Evolutionary conservation across 2,113 vertebrate genomes (phyloP).

Genomic region (Sula dactylatra): DNA sequence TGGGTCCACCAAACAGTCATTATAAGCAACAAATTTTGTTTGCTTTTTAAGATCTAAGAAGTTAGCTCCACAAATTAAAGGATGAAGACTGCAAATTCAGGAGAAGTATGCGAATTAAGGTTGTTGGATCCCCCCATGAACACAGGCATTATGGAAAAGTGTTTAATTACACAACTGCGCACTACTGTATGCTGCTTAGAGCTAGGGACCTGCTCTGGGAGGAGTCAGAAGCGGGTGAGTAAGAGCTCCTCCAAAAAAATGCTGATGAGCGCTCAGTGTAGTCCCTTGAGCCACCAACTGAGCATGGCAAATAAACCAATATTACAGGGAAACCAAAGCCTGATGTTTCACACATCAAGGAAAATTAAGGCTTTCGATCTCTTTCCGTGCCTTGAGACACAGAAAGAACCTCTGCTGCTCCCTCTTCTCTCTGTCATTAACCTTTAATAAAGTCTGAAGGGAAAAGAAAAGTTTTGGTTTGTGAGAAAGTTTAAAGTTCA

Average conservation of each 20-base stretch:
- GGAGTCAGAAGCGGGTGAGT: neutral
- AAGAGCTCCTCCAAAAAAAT: neutral
- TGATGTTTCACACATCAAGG: neutral
- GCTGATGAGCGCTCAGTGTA: neutral
- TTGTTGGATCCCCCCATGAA: neutral
- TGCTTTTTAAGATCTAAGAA: neutral
- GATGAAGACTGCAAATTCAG: neutral
- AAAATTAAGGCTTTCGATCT: slow-evolving; percentile 19
- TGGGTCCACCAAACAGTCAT: neutral
- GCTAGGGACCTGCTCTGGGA: neutral
- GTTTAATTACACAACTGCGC: neutral
- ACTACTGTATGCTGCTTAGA: neutral
- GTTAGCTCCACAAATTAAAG: neutral
- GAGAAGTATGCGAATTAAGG: neutral
- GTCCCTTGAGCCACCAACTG: neutral
- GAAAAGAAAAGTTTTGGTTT: neutral
- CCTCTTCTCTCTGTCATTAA: neutral
- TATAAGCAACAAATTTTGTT: neutral
- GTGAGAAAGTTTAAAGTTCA: neutral
- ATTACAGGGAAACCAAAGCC: neutral
- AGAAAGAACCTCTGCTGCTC: neutral
- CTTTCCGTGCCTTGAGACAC: neutral
- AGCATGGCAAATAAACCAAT: neutral
- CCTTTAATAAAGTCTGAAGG: neutral
- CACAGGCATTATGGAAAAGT: neutral